Evolutionary conservation across 2,888 invertebrate species (phyloP), one percentile per base, ranked within the genome.

Genomic region (Nymphalis polychloros): DNA sequence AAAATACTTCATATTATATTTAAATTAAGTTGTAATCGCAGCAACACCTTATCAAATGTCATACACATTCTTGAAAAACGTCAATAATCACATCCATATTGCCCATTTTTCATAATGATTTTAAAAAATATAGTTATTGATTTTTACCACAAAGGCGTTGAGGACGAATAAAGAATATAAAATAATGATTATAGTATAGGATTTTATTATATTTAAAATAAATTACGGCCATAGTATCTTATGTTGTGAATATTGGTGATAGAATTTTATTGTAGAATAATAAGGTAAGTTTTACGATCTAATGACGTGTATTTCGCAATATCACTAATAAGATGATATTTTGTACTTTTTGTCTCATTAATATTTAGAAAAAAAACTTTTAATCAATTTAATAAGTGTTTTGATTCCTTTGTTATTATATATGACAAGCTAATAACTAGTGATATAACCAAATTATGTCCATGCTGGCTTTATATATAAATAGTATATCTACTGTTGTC

Each of bases 291-390:
- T 85, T 82, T 84, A 83, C 78, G 77, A 81, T 74, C 77, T 79
- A 81, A 84, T 89, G 89, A 89, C 89, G 89, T 89, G 88, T 89
- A 79, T 82, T 77, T 79, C 63, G 63, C 74, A 73, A 75, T 77
- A 79, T 65, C 73, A 66, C 64, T 73, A 63, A 49, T 66, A 68
- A 67, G 65, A 59, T 52, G 63, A 60, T 64, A 62, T 62, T 68
- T 67, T 52, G 31, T 59, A 27, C 63, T 27, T 49, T 69, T 49
- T 48, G 59, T 70, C 19, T 50, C 27, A 53, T 59, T 55, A 64
- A 59, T 7, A 31, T 41, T 16, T 31, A 31, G 1, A 13, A 31
- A 47, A 60, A 48, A 48, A 31, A 8, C 5, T 23, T 60, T 60
- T 48, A 8, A 48, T 19, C 10, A 41, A 3, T 13, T 19, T 6